Evolutionary conservation across 2,888 invertebrate genomes (phyloP).

Genomic region (Drosophila bunnanda): DNA sequence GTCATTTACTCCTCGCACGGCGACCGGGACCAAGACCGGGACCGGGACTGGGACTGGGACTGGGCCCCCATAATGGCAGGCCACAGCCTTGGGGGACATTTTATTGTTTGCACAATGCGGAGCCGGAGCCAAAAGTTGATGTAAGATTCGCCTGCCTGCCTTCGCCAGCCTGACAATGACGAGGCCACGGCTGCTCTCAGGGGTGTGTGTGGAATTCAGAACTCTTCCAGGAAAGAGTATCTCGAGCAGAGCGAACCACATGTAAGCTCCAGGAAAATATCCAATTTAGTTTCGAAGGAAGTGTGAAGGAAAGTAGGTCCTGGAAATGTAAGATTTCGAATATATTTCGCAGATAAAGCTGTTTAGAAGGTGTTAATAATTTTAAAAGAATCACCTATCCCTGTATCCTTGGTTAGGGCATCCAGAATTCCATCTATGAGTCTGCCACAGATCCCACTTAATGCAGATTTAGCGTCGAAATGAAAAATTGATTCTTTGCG

Average conservation of each 20-base stretch:
- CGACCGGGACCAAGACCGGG: constrained; percentile 5
- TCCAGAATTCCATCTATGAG: background rate
- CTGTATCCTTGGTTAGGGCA: constrained; percentile 1
- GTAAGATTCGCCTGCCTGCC: constrained; percentile 73
- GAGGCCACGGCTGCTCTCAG: constrained; percentile 34
- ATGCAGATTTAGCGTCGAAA: constrained; percentile 70
- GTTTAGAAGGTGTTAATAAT: background rate
- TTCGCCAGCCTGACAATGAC: constrained; percentile 52
- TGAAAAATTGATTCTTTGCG: constrained; percentile 83
- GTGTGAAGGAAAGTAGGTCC: background rate
- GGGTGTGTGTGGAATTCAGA: constrained; percentile 59
- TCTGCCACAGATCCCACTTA: constrained; percentile 25
- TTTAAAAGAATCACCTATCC: too few species aligned
- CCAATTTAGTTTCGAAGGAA: constrained; percentile 2
- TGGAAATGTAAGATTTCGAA: background rate
- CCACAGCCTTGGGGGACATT: constrained; percentile 82
- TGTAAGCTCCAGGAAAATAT: constrained; percentile 9
- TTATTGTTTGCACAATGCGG: constrained; percentile 82
- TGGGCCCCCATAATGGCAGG: constrained; percentile 51
- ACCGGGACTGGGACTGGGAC: constrained; percentile 25
- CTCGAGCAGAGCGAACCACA: background rate
- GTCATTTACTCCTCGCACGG: constrained; percentile 75
- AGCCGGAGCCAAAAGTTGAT: constrained; percentile 64
- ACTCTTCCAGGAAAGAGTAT: constrained; percentile 45
- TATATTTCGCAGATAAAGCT: background rate